phyloP scores from a whole-genome alignment of 1,140 invertebrate genomes.

The Cecropterus lyciades region DNA sequence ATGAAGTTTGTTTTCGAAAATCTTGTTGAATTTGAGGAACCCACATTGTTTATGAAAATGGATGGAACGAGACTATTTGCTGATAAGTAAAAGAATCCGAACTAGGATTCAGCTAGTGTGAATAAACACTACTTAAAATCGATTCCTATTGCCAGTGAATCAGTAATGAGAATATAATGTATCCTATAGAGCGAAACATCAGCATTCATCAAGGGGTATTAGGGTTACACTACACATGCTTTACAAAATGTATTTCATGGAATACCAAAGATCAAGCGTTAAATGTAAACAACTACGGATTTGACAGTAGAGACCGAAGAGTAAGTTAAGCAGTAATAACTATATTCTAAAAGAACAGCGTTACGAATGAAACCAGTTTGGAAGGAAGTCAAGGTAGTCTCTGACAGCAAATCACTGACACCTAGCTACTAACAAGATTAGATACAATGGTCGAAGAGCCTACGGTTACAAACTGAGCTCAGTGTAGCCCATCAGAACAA shows the following conservation, averaged over 20 bases:
- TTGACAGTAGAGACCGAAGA: slow-evolving; percentile 29
- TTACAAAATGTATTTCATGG: slow-evolving; percentile 22
- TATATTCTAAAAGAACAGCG: slow-evolving; percentile 27
- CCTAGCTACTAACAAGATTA: slow-evolving; percentile 28
- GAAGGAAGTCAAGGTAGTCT: slow-evolving; percentile 22
- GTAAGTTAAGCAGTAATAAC: slow-evolving; percentile 10
- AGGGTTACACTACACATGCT: slow-evolving; percentile 30
- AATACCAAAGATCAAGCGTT: slow-evolving; percentile 22
- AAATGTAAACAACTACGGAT: slow-evolving; percentile 25
- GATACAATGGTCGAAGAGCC: slow-evolving; percentile 34
- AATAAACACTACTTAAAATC: slow-evolving; percentile 24
- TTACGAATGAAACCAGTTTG: slow-evolving; percentile 18
- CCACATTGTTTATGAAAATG: slow-evolving; percentile 5
- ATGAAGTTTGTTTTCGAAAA: slow-evolving; percentile 5
- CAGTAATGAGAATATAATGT: slow-evolving; percentile 26
- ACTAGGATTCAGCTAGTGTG: slow-evolving; percentile 25
- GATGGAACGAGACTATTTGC: slow-evolving; percentile 16
- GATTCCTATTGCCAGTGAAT: slow-evolving; percentile 24
- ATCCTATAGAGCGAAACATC: slow-evolving; percentile 19
- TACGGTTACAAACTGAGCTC: slow-evolving; percentile 30
- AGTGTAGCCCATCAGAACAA: slow-evolving; percentile 15
- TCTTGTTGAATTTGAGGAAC: slow-evolving; percentile 26
- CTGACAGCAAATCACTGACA: slow-evolving; percentile 29
- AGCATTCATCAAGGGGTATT: slow-evolving; percentile 21
- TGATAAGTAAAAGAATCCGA: slow-evolving; percentile 12